Percentiles rank a stretch among this genome's conserved stretches.
These are phyloP conservation scores for Uropetala carovei DNA, from an alignment of 2,888 invertebrate genomes.

Conservation along the genomic window DNA sequence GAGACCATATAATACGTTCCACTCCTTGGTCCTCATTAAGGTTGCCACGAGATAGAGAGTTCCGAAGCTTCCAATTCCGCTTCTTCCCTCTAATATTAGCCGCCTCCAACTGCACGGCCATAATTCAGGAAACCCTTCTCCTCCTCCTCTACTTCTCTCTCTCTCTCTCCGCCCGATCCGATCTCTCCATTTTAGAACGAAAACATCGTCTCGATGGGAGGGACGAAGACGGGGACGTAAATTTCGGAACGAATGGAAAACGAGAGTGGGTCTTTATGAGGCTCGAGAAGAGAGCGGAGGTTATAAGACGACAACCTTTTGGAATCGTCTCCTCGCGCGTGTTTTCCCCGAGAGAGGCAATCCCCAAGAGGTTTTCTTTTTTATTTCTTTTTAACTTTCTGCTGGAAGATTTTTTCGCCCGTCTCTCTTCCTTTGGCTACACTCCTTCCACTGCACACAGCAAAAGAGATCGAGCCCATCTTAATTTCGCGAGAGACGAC, in stretches of 20 bases:
- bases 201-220: background rate
- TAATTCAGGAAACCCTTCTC: background rate
- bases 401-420: background rate
- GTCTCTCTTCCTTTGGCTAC: too few species aligned
- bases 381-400: background rate
- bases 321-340: conserved; percentile 32
- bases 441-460: background rate
- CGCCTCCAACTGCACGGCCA: background rate
- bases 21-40: background rate
- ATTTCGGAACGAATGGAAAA: conserved; percentile 19
- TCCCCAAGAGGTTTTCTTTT: background rate
- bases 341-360: conserved; percentile 22
- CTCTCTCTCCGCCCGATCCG: too few species aligned
- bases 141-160: background rate
- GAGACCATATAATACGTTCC: conserved; percentile 4
- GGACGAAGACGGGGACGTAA: background rate
- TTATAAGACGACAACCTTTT: conserved; percentile 42
- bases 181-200: background rate
- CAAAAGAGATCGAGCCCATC: conserved; percentile 16
- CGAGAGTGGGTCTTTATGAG: background rate
- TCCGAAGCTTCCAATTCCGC: background rate
- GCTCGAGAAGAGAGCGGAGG: background rate
- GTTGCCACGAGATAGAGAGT: background rate
- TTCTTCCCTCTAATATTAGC: conserved; percentile 3
- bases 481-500: background rate